Evolutionary conservation across 2,888 invertebrate genomes (phyloP), one percentile per base, ranked within the genome.

Genomic region (Calliopum simillimum): DNA sequence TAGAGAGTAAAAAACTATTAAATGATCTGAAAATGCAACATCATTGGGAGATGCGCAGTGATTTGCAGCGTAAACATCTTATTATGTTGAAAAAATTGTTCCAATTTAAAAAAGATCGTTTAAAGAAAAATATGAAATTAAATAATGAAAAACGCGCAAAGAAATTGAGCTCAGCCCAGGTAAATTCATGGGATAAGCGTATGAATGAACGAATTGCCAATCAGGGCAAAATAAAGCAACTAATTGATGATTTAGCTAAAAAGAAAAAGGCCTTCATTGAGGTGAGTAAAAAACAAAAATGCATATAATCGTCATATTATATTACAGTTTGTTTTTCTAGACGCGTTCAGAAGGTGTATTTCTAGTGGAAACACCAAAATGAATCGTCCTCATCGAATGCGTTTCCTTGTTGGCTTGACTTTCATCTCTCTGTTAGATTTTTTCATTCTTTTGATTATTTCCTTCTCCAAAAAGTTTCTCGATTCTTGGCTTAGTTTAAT

Each of bases 21-120:
- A 79, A 79, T 2, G 76, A 80, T 19, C 76, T 80, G 73, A 77
- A 75, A 0, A 77, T 82, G 3, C 74, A 80, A 68, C 79, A 80
- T 33, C 79, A 81, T 51, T 73, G 78, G 14, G 78, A 78, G 16
- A 65, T 76, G 11, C 77, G 79, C 14, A 66, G 75, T 44, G 85
- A 86, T 71, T 53, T 83, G 49, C 78, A 81, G 69, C 78, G 82
- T 5, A 84, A 83, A 33, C 77, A 80, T 13, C 62, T 85, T 12
- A 85, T 86, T 41, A 79, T 78, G n/a, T 68, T 83, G 4, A 86
- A 86, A 73, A 85, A 84, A 68, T 71, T 79, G 14, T 79, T 81
- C 41, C 81, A 83, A 64, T 80, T 81, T 23, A 84, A 84, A 49
- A 80, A 79, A 59, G 81, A 83, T 44, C 79, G 84, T 3, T 74